A percentile compares a stretch with the other conserved stretches of the same genome.
Evolutionary conservation across 2,113 vertebrate species (phyloP).

Genomic region (Isurus oxyrinchus): DNA sequence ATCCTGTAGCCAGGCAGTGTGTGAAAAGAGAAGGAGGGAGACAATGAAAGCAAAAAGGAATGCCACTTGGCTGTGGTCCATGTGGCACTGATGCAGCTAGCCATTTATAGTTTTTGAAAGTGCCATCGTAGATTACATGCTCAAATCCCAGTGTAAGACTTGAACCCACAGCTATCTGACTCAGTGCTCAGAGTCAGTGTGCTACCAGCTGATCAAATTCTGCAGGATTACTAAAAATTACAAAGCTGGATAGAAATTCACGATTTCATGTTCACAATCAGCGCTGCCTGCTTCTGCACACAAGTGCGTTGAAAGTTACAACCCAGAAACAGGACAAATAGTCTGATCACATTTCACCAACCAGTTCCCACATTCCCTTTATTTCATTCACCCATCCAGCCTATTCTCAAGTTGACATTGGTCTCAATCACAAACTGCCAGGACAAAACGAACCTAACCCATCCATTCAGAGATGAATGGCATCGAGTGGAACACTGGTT

Average conservation of each 20-base stretch:
- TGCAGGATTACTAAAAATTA: neutral
- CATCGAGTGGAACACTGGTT: neutral
- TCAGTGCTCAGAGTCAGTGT: no score
- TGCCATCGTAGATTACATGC: neutral
- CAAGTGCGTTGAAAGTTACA: neutral
- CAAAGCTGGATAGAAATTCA: neutral
- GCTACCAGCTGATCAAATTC: neutral
- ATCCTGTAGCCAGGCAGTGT: neutral
- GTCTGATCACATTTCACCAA: neutral
- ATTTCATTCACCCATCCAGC: neutral
- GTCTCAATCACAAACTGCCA: neutral
- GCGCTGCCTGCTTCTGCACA: neutral
- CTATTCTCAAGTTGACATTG: neutral
- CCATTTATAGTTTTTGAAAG: neutral
- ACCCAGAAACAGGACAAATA: neutral
- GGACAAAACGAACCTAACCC: neutral
- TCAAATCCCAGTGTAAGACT: neutral
- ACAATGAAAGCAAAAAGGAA: neutral
- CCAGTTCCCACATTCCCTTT: neutral
- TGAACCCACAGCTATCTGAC: neutral
- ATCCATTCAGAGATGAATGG: neutral
- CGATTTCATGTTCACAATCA: neutral
- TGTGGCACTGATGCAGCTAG: neutral
- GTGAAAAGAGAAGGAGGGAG: neutral
- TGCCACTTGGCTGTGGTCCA: neutral